Conservation (phyloP, 37 sponge, comb jelly and placozoan species). For the Aplysina aerophoba region DNA sequence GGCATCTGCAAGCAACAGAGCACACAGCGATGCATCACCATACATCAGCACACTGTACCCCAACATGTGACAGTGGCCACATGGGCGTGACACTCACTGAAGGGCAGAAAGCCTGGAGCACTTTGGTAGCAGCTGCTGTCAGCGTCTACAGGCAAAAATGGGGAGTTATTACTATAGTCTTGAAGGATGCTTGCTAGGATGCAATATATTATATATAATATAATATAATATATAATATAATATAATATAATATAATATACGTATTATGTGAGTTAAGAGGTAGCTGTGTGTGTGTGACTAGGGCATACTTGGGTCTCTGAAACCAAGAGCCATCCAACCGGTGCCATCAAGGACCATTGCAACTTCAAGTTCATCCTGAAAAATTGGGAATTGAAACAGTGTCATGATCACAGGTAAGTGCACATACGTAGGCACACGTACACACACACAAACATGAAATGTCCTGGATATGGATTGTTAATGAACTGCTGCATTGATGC, state of each 20-base stretch:
- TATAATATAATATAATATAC: not conserved
- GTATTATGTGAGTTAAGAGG: not conserved
- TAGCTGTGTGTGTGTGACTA: not conserved
- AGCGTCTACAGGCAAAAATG: not conserved
- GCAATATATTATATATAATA: not conserved
- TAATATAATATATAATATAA: not conserved
- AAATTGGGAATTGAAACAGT: not conserved
- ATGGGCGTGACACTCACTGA: slow-evolving; percentile 18
- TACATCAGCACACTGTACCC: too few relatives aligned
- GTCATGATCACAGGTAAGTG: too few relatives aligned
- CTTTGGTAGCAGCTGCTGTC: not conserved
- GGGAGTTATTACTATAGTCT: not conserved
- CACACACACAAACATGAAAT: too few relatives aligned
- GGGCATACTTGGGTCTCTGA: slow-evolving; percentile 23
- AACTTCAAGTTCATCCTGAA: slow-evolving; percentile 54
- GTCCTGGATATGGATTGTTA: too few relatives aligned
- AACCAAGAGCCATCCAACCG: slow-evolving; percentile 59
- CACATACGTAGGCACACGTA: too few relatives aligned
- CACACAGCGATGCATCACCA: too few relatives aligned
- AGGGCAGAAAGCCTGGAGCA: not conserved
- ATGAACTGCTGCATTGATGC: too few relatives aligned
- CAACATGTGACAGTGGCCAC: too few relatives aligned
- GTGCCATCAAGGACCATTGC: slow-evolving; percentile 54
- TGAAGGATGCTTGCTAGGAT: not conserved
- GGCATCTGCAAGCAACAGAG: not conserved